phyloP scores from a whole-genome alignment of 2,113 vertebrate species.

The Xerus inauris region DNA sequence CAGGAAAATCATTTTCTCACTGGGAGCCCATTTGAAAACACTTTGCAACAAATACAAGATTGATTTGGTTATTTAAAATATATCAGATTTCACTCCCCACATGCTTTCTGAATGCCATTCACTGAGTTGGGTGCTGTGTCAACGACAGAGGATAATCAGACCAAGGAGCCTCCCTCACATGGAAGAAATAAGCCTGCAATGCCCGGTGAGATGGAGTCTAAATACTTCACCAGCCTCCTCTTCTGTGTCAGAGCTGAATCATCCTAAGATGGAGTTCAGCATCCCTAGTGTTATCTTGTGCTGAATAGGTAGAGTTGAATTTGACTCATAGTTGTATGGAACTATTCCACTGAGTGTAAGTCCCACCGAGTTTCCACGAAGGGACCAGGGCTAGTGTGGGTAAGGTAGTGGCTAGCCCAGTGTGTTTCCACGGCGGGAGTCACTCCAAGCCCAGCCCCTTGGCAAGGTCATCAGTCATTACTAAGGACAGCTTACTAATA shows the following conservation, averaged over 20 bases:
- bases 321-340: neutral
- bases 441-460: neutral
- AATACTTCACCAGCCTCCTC: neutral
- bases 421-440: neutral
- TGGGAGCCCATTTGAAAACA: conserved; percentile 21
- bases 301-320: neutral
- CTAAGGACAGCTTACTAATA: neutral
- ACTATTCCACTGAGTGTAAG: accelerated
- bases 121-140: neutral
- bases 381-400: neutral
- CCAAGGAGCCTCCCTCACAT: neutral
- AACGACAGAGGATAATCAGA: neutral
- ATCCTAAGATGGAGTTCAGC: neutral
- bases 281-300: neutral
- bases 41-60: conserved; percentile 66
- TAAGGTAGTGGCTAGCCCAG: too few relatives aligned
- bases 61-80: conserved; percentile 57
- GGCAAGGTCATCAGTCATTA: neutral
- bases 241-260: neutral
- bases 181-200: neutral
- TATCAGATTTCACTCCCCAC: conserved; percentile 46
- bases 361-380: neutral
- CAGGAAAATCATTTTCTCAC: conserved; percentile 60
- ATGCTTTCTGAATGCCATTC: conserved; percentile 10
- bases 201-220: neutral